Percentiles rank a stretch among this genome's conserved stretches.
Evolutionary conservation across 2,797 vertebrate species (phyloP).

Genomic region (Ctenochaetus hawaiiensis): DNA sequence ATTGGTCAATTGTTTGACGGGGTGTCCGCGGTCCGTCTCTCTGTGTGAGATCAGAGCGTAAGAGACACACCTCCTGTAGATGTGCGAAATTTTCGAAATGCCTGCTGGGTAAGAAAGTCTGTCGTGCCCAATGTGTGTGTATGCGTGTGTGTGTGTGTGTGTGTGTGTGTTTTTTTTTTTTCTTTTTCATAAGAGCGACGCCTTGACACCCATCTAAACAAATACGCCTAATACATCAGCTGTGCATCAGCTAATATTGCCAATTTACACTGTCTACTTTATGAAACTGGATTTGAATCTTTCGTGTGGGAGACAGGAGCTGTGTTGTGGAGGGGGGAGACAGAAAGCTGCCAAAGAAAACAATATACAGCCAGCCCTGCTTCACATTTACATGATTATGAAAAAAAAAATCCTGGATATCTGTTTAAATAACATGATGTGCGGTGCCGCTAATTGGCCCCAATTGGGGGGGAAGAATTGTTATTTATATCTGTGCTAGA

Average conservation of each 20-base stretch:
- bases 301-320: background rate
- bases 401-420: background rate
- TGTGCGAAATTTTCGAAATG: slow-evolving; percentile 76
- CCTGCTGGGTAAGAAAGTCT: slow-evolving; percentile 77
- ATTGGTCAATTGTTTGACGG: slow-evolving; percentile 13
- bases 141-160: background rate
- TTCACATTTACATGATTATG: background rate
- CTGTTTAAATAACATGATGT: background rate
- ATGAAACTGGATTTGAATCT: slow-evolving; percentile 3
- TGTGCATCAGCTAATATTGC: background rate
- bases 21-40: no score
- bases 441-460: slow-evolving; percentile 49
- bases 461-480: slow-evolving; percentile 18
- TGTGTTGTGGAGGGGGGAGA: background rate
- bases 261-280: slow-evolving; percentile 10
- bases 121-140: slow-evolving; percentile 55
- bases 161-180: background rate
- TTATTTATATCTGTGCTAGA: slow-evolving; percentile 69
- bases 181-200: slow-evolving; percentile 20
- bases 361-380: background rate
- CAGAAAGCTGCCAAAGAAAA: slow-evolving; percentile 24
- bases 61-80: slow-evolving; percentile 79
- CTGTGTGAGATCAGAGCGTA: slow-evolving; percentile 40
- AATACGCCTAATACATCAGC: background rate
- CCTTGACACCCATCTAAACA: slow-evolving; percentile 29